Evolutionary conservation across 2,888 invertebrate species (phyloP), one percentile per base, ranked within the genome.

Genomic region (Myopa tessellatipennis): DNA sequence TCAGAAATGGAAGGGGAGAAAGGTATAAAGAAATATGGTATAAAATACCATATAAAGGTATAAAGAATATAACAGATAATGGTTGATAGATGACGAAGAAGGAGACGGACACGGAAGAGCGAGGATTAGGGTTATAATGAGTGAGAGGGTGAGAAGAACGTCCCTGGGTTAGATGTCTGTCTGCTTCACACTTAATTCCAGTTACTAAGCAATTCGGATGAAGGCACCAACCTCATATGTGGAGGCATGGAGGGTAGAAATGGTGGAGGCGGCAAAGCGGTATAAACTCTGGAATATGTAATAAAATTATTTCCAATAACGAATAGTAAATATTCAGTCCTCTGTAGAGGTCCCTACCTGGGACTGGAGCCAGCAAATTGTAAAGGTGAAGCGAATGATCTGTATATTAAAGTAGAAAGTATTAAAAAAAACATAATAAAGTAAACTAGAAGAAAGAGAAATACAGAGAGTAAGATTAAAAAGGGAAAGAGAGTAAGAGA

Each of bases 181-280:
- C 38, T 6, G 65, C 10, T 4, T 26, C 14, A 34, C 18, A 60
- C 4, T 18, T 67, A 75, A n/a, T 75, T 68, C 88, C 87, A 87
- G 80, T 84, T 84, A 80, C 82, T 83, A 8, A 83, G 77, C 14
- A 83, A 74, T 73, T 82, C 79, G 14, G 82, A 70, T 26, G 82
- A 86, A 60, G 85, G 85, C 80, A 87, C 82, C 61, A 87, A 77
- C 70, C 84, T 83, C 14, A 87, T 77, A 0, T 84, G 85, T 12
- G 78, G 82, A 50, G 83, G 83, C 18, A 81, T 76, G 68, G 81
- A 81, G 65, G 81, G 80, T 76, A 87, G 82, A 75, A 85, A 85
- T 45, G 83, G 81, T 10, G 85, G 82, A 16, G 86, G 81, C 16
- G 86, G 83, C n/a, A 80, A 84, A 4, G 81, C 79, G 38, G 65